phyloP scores from a whole-genome alignment of 2,797 vertebrate species.

The Tympanoctomys barrerae region DNA sequence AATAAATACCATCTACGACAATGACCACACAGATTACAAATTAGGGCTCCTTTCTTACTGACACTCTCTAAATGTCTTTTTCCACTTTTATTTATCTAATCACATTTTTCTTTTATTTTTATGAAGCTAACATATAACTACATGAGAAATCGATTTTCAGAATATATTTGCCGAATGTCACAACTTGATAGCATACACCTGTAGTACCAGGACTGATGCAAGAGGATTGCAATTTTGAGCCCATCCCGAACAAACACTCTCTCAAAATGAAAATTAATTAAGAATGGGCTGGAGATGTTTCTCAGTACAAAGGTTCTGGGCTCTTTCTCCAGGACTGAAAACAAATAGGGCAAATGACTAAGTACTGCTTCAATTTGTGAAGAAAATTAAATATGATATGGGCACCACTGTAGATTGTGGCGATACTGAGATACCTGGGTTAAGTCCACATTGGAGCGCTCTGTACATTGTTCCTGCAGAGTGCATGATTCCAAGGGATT shows the following conservation, averaged over 20 bases:
- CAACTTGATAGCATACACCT: neutral
- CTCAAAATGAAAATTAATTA: neutral
- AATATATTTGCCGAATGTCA: neutral
- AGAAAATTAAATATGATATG: neutral
- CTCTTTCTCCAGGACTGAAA: neutral
- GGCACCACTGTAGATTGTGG: neutral
- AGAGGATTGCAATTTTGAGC: neutral
- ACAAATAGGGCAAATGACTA: neutral
- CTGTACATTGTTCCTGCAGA: neutral
- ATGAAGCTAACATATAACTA: neutral
- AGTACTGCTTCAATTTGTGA: slow-evolving; percentile 21
- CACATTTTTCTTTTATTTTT: neutral
- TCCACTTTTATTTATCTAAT: neutral
- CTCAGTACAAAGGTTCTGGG: neutral
- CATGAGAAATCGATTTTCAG: neutral
- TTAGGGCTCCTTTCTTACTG: neutral
- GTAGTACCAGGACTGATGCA: neutral
- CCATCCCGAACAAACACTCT: neutral
- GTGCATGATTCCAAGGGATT: neutral
- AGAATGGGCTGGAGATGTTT: neutral
- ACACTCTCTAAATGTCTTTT: neutral
- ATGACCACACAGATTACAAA: neutral
- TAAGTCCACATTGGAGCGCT: neutral
- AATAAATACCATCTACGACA: neutral
- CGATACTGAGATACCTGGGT: neutral